Evolutionary conservation across 2,113 vertebrate genomes (phyloP).

Genomic region (Chelonoidis abingdonii): DNA sequence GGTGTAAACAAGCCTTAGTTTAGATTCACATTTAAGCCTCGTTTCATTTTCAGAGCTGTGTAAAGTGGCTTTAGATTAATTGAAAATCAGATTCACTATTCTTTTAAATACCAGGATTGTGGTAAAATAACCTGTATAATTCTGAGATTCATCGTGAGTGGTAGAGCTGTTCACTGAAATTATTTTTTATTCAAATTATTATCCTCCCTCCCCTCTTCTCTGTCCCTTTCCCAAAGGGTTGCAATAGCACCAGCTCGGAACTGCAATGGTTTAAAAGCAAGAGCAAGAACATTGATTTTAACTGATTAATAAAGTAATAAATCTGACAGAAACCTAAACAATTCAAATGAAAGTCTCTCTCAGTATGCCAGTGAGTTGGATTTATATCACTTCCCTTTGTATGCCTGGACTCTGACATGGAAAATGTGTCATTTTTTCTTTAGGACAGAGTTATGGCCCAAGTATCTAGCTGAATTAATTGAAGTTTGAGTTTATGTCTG

Average conservation of each 20-base stretch:
- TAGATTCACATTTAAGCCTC: neutral
- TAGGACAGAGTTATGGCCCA: constrained; percentile 44
- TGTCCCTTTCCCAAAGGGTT: neutral
- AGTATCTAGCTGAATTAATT: constrained; percentile 53
- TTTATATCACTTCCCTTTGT: neutral
- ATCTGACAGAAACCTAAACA: constrained; percentile 5
- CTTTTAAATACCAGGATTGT: neutral
- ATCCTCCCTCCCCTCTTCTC: fast-evolving
- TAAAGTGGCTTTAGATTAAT: neutral
- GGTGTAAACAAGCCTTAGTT: neutral
- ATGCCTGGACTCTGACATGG: constrained; percentile 22
- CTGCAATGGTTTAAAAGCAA: constrained; percentile 7
- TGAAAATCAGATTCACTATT: neutral
- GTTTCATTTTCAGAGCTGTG: neutral
- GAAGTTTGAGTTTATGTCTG: constrained; percentile 22
- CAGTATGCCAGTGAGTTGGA: neutral
- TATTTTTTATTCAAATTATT: neutral
- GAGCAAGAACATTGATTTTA: neutral
- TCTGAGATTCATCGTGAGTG: neutral
- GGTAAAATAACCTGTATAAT: neutral
- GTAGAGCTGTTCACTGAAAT: neutral
- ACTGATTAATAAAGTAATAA: constrained; percentile 36
- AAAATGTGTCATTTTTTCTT: constrained; percentile 65
- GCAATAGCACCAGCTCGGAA: neutral
- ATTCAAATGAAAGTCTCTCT: constrained; percentile 19